Conservation (phyloP, 2,113 vertebrate genomes). For the Callocephalon fimbriatum region DNA sequence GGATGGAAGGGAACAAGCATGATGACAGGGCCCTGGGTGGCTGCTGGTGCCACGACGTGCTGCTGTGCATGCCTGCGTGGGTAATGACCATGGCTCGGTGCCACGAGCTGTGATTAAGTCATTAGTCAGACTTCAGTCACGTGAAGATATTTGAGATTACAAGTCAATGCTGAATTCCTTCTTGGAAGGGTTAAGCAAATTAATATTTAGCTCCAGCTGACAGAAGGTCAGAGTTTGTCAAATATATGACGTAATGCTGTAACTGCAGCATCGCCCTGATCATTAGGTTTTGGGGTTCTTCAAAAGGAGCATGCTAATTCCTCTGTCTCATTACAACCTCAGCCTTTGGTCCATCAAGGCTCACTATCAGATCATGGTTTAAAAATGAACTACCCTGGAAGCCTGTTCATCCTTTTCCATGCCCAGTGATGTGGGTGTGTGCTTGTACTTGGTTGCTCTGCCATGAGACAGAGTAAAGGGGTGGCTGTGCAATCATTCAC, state of each 20-base stretch:
- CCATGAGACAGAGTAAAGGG: background rate
- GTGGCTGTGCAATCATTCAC: background rate
- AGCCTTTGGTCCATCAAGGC: background rate
- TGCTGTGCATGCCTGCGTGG: slow-evolving; percentile 10
- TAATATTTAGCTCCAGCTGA: background rate
- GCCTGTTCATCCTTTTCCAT: background rate
- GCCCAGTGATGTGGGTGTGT: too few relatives aligned
- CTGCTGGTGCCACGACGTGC: background rate
- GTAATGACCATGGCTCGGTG: background rate
- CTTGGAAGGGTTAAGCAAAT: slow-evolving; percentile 5
- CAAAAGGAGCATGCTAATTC: background rate
- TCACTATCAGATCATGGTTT: background rate
- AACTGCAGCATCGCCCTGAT: background rate
- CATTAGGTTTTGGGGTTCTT: background rate
- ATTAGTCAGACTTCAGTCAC: slow-evolving; percentile 37
- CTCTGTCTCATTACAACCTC: background rate
- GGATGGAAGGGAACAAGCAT: background rate
- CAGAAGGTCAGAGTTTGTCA: background rate
- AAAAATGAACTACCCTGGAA: background rate
- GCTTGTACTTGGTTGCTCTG: background rate
- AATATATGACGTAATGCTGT: background rate
- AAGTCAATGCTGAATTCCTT: background rate
- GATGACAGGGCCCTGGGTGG: background rate
- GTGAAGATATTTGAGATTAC: slow-evolving; percentile 54
- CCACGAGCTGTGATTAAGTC: slow-evolving; percentile 55